Percentiles rank a stretch among this genome's conserved stretches.
phyloP scores from a whole-genome alignment of 2,797 vertebrate species.

The Potorous gilbertii region DNA sequence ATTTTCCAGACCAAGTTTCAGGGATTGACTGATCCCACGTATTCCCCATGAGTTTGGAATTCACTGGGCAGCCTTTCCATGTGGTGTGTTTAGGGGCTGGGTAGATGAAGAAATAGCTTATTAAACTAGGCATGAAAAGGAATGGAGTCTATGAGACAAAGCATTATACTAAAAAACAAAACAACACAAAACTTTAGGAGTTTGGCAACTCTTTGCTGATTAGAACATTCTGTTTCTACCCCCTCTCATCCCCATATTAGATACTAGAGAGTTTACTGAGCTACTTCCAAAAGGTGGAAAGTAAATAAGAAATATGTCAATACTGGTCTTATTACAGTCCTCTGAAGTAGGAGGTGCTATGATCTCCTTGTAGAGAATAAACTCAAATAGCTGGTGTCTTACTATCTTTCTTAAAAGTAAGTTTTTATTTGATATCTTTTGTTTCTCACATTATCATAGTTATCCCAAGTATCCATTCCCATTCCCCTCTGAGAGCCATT shows the following conservation, averaged over 20 bases:
- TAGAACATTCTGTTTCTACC: background rate
- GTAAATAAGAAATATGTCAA: background rate
- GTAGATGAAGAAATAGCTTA: background rate
- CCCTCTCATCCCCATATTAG: background rate
- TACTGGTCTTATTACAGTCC: background rate
- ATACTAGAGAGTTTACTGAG: background rate
- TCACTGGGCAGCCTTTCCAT: background rate
- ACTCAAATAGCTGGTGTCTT: background rate
- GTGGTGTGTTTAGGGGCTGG: background rate
- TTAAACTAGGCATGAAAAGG: background rate
- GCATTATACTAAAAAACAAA: background rate
- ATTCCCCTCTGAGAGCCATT: background rate
- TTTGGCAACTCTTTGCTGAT: background rate
- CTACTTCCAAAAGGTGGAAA: background rate
- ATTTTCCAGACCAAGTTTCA: slow-evolving; percentile 37
- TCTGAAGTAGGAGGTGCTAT: background rate
- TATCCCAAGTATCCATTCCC: background rate
- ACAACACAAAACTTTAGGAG: background rate
- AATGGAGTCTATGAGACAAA: background rate
- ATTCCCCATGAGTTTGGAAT: slow-evolving; percentile 13
- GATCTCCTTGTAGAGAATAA: background rate
- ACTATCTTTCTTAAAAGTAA: background rate
- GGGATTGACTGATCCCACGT: slow-evolving; percentile 12
- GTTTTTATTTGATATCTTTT: background rate
- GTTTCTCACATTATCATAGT: background rate